A percentile compares a stretch with the other conserved stretches of the same genome.
phyloP scores from a whole-genome alignment of 2,797 vertebrate genomes.

The Mastacembelus armatus region DNA sequence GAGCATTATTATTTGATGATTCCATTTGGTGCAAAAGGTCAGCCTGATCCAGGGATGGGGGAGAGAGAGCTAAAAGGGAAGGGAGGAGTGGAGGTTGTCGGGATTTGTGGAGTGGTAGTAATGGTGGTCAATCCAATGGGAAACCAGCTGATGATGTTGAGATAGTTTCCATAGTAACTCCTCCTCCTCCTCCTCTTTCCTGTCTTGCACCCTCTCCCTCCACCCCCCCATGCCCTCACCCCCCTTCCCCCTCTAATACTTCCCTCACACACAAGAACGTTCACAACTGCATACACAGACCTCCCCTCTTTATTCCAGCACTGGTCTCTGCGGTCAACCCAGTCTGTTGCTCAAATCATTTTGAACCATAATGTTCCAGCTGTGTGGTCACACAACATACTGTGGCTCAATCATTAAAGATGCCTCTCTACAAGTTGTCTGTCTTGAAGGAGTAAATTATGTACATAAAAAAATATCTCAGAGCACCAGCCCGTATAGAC shows the following conservation, averaged over 20 bases:
- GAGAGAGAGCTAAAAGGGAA: not conserved
- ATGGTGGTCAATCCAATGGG: constrained; percentile 64
- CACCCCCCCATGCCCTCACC: no score
- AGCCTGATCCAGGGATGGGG: constrained; percentile 26
- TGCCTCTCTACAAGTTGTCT: not conserved
- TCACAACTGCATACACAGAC: constrained; percentile 30
- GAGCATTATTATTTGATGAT: constrained; percentile 71
- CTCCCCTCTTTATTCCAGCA: constrained; percentile 13
- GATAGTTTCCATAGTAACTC: constrained; percentile 82
- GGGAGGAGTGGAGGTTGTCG: constrained; percentile 13
- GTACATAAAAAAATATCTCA: constrained; percentile 28
- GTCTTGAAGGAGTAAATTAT: constrained; percentile 29
- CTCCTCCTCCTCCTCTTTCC: constrained; percentile 47
- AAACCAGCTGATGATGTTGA: constrained; percentile 73
- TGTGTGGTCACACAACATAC: constrained; percentile 43
- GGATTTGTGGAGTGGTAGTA: constrained; percentile 21
- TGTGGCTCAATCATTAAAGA: constrained; percentile 23
- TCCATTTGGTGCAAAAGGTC: constrained; percentile 74
- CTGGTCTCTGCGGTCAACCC: constrained; percentile 35
- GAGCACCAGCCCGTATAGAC: constrained; percentile 9
- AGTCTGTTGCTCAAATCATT: constrained; percentile 50
- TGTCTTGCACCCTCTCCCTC: no score
- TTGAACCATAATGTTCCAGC: constrained; percentile 33
- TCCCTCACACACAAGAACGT: constrained; percentile 35
- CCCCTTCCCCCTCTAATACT: constrained; percentile 32